A percentile compares a stretch with the other conserved stretches of the same genome.
phyloP scores from a whole-genome alignment of 2,113 vertebrate species.

The Trachemys scripta region DNA sequence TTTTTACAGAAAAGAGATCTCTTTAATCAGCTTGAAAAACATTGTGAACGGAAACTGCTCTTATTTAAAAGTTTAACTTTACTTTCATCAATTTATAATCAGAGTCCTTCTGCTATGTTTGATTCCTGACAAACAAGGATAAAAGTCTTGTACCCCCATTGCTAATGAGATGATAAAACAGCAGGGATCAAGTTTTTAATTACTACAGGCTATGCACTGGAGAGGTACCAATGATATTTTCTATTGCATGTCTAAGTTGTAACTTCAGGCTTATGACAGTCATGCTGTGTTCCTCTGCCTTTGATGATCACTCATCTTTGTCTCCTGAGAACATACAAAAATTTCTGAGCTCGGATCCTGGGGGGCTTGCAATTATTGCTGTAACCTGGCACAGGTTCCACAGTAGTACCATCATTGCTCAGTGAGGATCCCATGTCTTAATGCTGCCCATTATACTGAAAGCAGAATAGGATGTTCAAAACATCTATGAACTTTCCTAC shows the following conservation, averaged over 20 bases:
- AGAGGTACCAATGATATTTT: conserved; percentile 88
- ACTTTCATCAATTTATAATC: conserved; percentile 89
- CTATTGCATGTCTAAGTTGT: conserved; percentile 94
- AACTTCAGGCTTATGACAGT: conserved; percentile 95
- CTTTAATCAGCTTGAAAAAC: conserved; percentile 83
- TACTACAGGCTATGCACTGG: conserved; percentile 91
- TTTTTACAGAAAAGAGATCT: conserved; percentile 62
- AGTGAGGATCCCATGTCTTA: conserved; percentile 18
- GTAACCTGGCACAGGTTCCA: conserved; percentile 80
- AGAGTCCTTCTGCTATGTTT: conserved; percentile 86
- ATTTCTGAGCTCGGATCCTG: conserved; percentile 81
- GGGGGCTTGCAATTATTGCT: conserved; percentile 81
- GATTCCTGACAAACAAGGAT: conserved; percentile 93
- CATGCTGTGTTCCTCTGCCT: conserved; percentile 94
- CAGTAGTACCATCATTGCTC: conserved; percentile 42
- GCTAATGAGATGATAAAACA: conserved; percentile 97
- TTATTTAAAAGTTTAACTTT: conserved; percentile 88
- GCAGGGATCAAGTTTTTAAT: conserved; percentile 98
- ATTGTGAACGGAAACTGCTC: conserved; percentile 81
- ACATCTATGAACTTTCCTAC: background rate
- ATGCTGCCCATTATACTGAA: background rate
- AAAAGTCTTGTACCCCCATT: conserved; percentile 90
- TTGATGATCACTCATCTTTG: conserved; percentile 94
- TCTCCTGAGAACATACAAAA: conserved; percentile 91
- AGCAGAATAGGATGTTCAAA: background rate